Evolutionary conservation across 2,113 vertebrate genomes (phyloP), one percentile per base, ranked within the genome.

Genomic region (Microtus pennsylvanicus): DNA sequence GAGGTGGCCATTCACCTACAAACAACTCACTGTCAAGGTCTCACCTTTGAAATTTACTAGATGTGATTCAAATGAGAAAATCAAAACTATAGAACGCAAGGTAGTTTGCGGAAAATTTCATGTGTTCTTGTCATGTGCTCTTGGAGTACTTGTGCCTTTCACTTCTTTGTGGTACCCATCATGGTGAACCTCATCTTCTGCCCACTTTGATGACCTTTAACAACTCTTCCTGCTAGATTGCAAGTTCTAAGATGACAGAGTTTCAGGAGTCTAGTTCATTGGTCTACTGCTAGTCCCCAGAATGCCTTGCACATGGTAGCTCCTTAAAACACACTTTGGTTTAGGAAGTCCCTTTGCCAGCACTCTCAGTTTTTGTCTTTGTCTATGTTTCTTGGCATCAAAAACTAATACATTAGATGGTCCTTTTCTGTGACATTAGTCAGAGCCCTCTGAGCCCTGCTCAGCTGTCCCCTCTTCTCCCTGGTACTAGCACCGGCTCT

Each of bases 41-140:
- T 87, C 47, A 47, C 76, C 63, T 93, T 86, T 93, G 69, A 89
- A 89, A 67, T 22, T 83, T 61, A 89, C 17, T 33, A 35, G 24
- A 90, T 3, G 85, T 5, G n/a, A 50, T 82, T 91, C 75, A 93
- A 65, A 67, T 45, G 38, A 89, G 52, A 91, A 91, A 89, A 50
- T 72, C 72, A 61, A 58, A 95, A 38, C 52, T 47, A 35, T 1
- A 80, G 33, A 61, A 69, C 16, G 50, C 86, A 90, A 65, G 50
- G 45, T 65, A 24, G 33, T 67, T 76, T 74, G 55, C 70, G 55
- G 65, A 83, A 97, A 85, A 90, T 93, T 42, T 77, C 10, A 52
- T 28, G 7, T 58, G 12, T 4, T 77, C 69, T 22, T 58, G 9
- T 35, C 13, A 61, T 0, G 16, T 1, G 61, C 38, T 75, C 65